These are phyloP conservation scores for Habropoda laboriosa DNA, from an alignment of 1,140 invertebrate species.

Conservation along the genomic window DNA sequence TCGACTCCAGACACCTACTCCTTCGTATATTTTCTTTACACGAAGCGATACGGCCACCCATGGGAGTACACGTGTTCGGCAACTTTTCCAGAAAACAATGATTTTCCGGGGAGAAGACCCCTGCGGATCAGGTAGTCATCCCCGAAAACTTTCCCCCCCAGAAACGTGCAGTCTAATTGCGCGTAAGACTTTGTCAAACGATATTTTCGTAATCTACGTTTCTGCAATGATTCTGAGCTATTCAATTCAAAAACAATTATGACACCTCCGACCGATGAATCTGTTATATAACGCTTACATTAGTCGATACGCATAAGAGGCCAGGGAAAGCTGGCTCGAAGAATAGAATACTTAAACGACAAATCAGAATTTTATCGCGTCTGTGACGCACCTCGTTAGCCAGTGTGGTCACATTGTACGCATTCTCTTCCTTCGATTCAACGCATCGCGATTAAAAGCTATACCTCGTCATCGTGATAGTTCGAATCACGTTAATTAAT, in stretches of 20 bases:
- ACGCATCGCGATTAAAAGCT: not conserved
- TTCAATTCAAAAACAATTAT: too few relatives aligned
- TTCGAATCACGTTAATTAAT: not conserved
- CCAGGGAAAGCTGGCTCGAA: not conserved
- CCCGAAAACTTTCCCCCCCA: not conserved
- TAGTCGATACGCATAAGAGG: not conserved
- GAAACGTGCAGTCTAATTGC: too few relatives aligned
- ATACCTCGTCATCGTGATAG: not conserved
- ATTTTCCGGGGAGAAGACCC: not conserved
- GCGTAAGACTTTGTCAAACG: too few relatives aligned
- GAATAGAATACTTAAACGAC: not conserved
- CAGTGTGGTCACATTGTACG: not conserved
- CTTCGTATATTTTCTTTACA: constrained; percentile 24
- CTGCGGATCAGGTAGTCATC: constrained; percentile 8
- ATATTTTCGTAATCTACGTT: too few relatives aligned
- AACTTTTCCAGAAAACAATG: constrained; percentile 59
- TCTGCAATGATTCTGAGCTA: too few relatives aligned
- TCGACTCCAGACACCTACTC: constrained; percentile 28
- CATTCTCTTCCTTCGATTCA: not conserved
- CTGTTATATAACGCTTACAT: not conserved
- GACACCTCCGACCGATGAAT: not conserved
- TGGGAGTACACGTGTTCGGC: constrained; percentile 56
- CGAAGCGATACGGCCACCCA: constrained; percentile 52
- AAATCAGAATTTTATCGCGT: not conserved
- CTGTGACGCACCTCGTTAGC: not conserved